These are phyloP conservation scores for Machaerirhynchus nigripectus DNA, from an alignment of 2,113 vertebrate genomes.

Conservation along the genomic window DNA sequence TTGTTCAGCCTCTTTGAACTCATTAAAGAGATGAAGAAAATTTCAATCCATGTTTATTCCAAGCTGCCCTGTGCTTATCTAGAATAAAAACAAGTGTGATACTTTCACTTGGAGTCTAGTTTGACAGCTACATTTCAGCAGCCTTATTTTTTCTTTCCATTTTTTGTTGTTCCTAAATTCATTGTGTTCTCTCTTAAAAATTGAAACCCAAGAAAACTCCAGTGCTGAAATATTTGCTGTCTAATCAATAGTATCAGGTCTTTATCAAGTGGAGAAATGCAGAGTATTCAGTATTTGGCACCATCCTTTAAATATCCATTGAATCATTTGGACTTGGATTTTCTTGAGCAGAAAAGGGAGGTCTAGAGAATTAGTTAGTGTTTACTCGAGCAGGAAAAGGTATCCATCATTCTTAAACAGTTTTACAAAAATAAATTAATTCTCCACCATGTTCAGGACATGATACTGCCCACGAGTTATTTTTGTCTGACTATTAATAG, in stretches of 20 bases:
- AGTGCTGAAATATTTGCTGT: neutral
- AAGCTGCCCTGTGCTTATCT: conserved; percentile 12
- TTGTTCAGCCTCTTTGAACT: conserved; percentile 23
- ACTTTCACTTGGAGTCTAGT: conserved; percentile 8
- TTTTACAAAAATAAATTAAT: conserved; percentile 27
- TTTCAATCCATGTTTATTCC: conserved; percentile 24
- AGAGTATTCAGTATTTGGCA: neutral
- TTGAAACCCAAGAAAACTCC: neutral
- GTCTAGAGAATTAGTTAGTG: neutral
- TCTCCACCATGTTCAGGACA: neutral
- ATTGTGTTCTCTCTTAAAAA: neutral
- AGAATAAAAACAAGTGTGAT: conserved; percentile 4
- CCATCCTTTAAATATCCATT: neutral
- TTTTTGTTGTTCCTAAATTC: neutral
- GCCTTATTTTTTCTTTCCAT: neutral
- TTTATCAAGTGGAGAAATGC: neutral
- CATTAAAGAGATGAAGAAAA: conserved; percentile 47
- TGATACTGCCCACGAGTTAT: conserved; percentile 22
- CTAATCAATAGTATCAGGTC: neutral
- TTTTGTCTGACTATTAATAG: conserved; percentile 29
- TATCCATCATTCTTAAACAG: conserved; percentile 27
- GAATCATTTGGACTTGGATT: conserved; percentile 11
- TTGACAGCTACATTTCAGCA: neutral
- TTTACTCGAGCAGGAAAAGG: neutral
- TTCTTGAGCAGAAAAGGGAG: neutral